A percentile compares a stretch with the other conserved stretches of the same genome.
These are phyloP conservation scores for Chrysolina americana DNA, from an alignment of 2,888 invertebrate species.

Conservation along the genomic window DNA sequence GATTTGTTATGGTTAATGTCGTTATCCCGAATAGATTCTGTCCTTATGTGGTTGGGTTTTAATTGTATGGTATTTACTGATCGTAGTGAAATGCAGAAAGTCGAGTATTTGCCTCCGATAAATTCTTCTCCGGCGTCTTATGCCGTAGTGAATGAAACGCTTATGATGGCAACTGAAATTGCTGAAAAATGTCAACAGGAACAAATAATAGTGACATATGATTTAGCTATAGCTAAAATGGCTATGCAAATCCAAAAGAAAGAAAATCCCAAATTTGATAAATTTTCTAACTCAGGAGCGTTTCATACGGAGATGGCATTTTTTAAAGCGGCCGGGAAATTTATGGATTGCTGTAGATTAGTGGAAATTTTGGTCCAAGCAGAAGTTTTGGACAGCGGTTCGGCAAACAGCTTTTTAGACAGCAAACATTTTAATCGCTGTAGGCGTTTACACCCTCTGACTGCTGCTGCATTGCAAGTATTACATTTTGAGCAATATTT, in stretches of 20 bases:
- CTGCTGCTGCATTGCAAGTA: conserved; percentile 33
- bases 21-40: conserved; percentile 46
- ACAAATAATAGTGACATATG: conserved; percentile 27
- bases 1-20: conserved; percentile 55
- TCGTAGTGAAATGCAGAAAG: conserved; percentile 33
- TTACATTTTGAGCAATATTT: conserved; percentile 39
- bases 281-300: conserved; percentile 41
- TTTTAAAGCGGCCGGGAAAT: conserved; percentile 62
- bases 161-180: conserved; percentile 27
- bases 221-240: conserved; percentile 35
- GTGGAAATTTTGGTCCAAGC: conserved; percentile 57
- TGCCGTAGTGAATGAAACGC: conserved; percentile 35
- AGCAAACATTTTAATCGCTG: conserved; percentile 51
- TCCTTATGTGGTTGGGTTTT: conserved; percentile 58
- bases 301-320: conserved; percentile 32
- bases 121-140: conserved; percentile 38
- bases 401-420: conserved; percentile 59
- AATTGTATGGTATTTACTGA: conserved; percentile 47
- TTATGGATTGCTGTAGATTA: conserved; percentile 60
- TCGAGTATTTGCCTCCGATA: conserved; percentile 39
- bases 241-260: conserved; percentile 55
- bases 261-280: conserved; percentile 54
- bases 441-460: background rate
- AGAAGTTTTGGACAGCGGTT: conserved; percentile 59
- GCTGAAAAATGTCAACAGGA: conserved; percentile 33